A percentile compares a stretch with the other conserved stretches of the same genome.
These are phyloP conservation scores for Temnopleurus reevesii DNA, from an alignment of 53 echinoderm and acorn worm species.

Conservation along the genomic window DNA sequence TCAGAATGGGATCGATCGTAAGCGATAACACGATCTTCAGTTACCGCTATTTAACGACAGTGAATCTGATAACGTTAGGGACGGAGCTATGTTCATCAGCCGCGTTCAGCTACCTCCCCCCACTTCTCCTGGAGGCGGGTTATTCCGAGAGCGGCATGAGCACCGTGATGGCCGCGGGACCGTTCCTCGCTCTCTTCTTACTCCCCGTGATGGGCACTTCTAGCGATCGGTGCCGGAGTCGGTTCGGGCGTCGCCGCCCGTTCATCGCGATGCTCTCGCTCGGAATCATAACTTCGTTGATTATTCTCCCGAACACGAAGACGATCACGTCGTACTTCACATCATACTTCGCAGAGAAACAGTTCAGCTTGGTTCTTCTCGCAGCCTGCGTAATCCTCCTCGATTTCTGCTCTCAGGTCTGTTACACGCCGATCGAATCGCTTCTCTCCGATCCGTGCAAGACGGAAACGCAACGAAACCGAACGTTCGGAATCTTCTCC, in stretches of 20 bases:
- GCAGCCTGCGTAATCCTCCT: constrained; percentile 80
- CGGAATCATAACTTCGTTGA: constrained; percentile 57
- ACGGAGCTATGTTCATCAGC: constrained; percentile 92
- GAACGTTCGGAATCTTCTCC: constrained; percentile 81
- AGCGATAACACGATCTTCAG: constrained; percentile 64
- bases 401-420: constrained; percentile 88
- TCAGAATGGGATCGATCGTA: neutral
- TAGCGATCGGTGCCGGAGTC: constrained; percentile 87
- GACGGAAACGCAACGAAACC: constrained; percentile 77
- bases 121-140: constrained; percentile 88
- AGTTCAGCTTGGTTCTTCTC: constrained; percentile 62
- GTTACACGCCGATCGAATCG: constrained; percentile 87
- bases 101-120: constrained; percentile 94
- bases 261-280: constrained; percentile 68
- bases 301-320: constrained; percentile 69
- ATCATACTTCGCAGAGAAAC: constrained; percentile 43
- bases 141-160: constrained; percentile 93
- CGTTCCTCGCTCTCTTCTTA: constrained; percentile 78
- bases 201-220: constrained; percentile 83
- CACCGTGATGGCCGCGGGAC: constrained; percentile 84
- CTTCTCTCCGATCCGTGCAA: constrained; percentile 86
- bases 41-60: constrained; percentile 61
- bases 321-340: constrained; percentile 41
- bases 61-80: constrained; percentile 87
- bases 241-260: constrained; percentile 83